Percentiles rank a stretch among this genome's conserved stretches.
phyloP scores from a whole-genome alignment of 2,113 vertebrate species.

The Tragelaphus strepsiceros region DNA sequence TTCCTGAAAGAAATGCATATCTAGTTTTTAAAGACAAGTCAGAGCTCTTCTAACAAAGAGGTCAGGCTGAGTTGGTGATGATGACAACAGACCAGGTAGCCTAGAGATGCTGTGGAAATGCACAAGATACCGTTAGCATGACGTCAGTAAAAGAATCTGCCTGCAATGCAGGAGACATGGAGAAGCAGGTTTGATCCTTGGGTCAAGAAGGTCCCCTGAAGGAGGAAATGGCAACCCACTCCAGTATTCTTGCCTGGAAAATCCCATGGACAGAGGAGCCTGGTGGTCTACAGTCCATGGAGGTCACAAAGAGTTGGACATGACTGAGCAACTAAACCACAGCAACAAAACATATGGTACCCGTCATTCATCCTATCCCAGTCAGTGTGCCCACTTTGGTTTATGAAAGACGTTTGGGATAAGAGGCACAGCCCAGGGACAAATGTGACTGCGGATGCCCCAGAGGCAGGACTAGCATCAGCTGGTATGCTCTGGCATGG shows the following conservation, averaged over 20 bases:
- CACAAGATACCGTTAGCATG: not conserved
- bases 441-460: not conserved
- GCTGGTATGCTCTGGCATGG: not conserved
- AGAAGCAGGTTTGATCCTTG: not conserved
- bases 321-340: not conserved
- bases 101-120: not conserved
- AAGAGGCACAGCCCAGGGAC: not conserved
- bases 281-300: not conserved
- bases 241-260: not conserved
- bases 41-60: not conserved
- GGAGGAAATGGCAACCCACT: not conserved
- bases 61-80: not conserved
- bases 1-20: not conserved
- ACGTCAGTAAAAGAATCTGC: not conserved
- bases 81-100: not conserved
- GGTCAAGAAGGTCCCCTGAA: not conserved
- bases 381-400: not conserved
- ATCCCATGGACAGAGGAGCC: not conserved
- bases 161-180: not conserved
- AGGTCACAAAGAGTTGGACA: not conserved
- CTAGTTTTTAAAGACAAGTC: not conserved
- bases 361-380: not conserved
- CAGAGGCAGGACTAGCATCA: not conserved
- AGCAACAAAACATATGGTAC: not conserved
- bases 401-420: not conserved